Evolutionary conservation across 2,888 invertebrate genomes (phyloP).

Genomic region (Oithona nana): DNA sequence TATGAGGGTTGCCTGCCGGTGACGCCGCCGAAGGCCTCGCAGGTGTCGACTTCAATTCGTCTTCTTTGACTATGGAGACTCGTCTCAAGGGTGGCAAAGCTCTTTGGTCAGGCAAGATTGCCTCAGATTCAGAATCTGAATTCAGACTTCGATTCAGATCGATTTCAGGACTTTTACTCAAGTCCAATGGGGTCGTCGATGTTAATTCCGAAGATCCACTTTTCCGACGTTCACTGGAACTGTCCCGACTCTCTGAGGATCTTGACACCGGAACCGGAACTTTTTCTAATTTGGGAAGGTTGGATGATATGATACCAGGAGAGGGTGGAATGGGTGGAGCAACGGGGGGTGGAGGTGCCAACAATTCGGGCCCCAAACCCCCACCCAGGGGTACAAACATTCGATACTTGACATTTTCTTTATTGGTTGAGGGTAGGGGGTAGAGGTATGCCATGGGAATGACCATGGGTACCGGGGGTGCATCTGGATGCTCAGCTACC

Average conservation of each 20-base stretch:
- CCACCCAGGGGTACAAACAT: constrained; percentile 15
- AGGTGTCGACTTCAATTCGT: not conserved
- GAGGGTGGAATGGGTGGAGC: not conserved
- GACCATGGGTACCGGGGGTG: constrained; percentile 16
- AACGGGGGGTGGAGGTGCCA: constrained; percentile 5
- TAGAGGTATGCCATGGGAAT: constrained; percentile 16
- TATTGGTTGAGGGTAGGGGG: not conserved
- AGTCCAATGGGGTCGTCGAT: constrained; percentile 2
- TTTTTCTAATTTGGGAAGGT: not conserved
- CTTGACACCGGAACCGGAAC: too few species aligned
- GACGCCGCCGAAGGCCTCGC: too few species aligned
- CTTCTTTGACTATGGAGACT: not conserved
- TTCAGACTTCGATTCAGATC: not conserved
- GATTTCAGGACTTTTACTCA: constrained; percentile 4
- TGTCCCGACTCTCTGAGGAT: too few species aligned
- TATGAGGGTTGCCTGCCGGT: not conserved
- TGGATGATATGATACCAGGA: too few species aligned
- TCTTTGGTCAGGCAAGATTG: not conserved
- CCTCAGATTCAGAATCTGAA: not conserved
- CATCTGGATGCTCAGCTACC: constrained; percentile 13
- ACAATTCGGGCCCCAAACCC: not conserved
- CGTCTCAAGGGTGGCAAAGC: not conserved
- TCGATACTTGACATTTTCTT: not conserved
- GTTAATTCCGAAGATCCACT: too few species aligned
- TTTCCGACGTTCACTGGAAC: not conserved